Percentiles rank a stretch among this genome's conserved stretches.
Conservation (phyloP, 2,113 vertebrate genomes). For the Calidris pugnax region DNA sequence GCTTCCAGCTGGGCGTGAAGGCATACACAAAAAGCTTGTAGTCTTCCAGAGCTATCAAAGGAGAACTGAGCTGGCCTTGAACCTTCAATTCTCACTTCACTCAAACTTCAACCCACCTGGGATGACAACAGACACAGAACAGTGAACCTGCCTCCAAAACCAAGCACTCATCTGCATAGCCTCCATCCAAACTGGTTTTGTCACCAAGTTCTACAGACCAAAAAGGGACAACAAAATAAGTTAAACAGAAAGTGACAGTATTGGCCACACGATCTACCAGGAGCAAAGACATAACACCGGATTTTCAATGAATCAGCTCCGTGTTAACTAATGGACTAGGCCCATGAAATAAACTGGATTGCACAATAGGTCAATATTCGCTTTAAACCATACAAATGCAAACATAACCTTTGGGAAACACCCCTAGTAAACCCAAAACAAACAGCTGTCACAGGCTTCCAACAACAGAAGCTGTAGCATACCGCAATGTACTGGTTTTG, state of each 20-base stretch:
- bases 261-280: neutral
- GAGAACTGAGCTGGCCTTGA: neutral
- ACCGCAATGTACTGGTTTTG: neutral
- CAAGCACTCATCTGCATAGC: neutral
- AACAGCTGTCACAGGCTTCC: neutral
- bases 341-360: neutral
- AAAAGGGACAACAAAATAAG: neutral
- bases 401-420: neutral
- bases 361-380: constrained; percentile 2
- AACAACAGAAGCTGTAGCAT: neutral
- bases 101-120: neutral
- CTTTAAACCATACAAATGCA: neutral
- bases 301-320: neutral
- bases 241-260: neutral
- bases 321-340: neutral
- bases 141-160: neutral
- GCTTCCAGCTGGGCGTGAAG: neutral
- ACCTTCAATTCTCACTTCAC: neutral
- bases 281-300: neutral
- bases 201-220: neutral
- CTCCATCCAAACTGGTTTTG: neutral
- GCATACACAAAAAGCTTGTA: neutral
- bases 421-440: neutral
- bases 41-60: neutral
- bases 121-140: neutral